Conservation (phyloP, 1,140 invertebrate genomes). For the Pachypeltis micranthus region DNA sequence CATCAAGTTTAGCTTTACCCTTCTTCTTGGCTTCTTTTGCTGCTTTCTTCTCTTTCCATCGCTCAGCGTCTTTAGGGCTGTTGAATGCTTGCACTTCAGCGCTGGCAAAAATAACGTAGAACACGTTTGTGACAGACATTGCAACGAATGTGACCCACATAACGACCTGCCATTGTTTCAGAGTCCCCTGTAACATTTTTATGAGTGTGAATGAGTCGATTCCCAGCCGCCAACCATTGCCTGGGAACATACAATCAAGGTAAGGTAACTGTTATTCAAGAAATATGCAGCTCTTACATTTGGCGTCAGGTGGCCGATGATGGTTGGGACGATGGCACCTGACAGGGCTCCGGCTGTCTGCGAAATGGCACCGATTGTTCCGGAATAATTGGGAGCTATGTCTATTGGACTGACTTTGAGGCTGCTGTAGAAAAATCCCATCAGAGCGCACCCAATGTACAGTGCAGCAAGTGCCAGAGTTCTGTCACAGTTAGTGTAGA, state of each 20-base stretch:
- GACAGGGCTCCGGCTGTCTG: background rate
- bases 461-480: slow-evolving; percentile 49
- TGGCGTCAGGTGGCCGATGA: background rate
- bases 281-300: background rate
- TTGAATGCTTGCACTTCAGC: slow-evolving; percentile 15
- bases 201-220: background rate
- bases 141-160: slow-evolving; percentile 3
- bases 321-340: background rate
- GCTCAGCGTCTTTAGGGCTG: background rate
- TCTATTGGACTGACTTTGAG: slow-evolving; percentile 64
- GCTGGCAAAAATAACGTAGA: slow-evolving; percentile 10
- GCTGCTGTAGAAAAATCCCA: slow-evolving; percentile 51
- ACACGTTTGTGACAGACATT: slow-evolving; percentile 5
- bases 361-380: slow-evolving; percentile 57
- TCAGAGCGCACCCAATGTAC: slow-evolving; percentile 48
- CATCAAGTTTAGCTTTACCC: too few species aligned
- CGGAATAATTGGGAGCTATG: slow-evolving; percentile 62
- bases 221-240: background rate
- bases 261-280: too few species aligned
- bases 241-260: background rate
- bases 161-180: background rate
- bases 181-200: background rate
- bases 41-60: background rate
- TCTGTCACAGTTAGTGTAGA: slow-evolving; percentile 60
- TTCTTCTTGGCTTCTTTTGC: background rate